Base-by-base conservation (phyloP, 2,888 invertebrate genomes). In the Troilus luridus region DNA sequence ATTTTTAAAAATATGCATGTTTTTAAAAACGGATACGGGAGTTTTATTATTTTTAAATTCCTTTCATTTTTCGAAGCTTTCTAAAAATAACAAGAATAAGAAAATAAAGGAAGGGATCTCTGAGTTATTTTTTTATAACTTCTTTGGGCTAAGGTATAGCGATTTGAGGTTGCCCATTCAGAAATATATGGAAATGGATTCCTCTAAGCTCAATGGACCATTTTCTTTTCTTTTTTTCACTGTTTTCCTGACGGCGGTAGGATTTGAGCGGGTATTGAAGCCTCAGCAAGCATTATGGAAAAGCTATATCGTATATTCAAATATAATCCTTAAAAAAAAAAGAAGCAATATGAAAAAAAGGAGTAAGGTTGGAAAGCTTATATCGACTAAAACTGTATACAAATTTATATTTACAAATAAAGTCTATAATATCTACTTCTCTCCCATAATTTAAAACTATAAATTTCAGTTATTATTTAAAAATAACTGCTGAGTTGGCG, bases 161-260 rank as follows among this genome's bases (percentile, higher is more conserved):
- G 72, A 41, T 77, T 9, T 17, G 19, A 0, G n/a, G 41, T 17
- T 41, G 24, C 27, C 41, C 41, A 77, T 77, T 77, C 72, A 41
- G 72, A 77, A 41, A 77, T 77, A 85, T 85, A 85, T 85, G 56
- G n/a, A 85, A 85, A 85, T 85, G 54, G 56, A 85, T 85, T 85
- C 85, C 85, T 58, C n/a, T 85, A 85, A 85, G 56, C 85, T 85
- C 85, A 56, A n/a, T 54, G 56, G 85, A 85, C 56, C n/a, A 0
- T 10, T 56, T 58, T 85, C n/a, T 56, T 85, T 56, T 56, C 56
- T 6, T 56, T 56, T 77, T 77, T 77, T 19, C 41, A 10, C 27
- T 14, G 12, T 56, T 56, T 56, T 56, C 56, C 85, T 85, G 56
- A 58, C 54, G n/a, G 85, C 6, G 85, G n/a, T 56, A 6, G 85